Evolutionary conservation across 2,888 invertebrate genomes (phyloP).

Genomic region (Acleris literana): DNA sequence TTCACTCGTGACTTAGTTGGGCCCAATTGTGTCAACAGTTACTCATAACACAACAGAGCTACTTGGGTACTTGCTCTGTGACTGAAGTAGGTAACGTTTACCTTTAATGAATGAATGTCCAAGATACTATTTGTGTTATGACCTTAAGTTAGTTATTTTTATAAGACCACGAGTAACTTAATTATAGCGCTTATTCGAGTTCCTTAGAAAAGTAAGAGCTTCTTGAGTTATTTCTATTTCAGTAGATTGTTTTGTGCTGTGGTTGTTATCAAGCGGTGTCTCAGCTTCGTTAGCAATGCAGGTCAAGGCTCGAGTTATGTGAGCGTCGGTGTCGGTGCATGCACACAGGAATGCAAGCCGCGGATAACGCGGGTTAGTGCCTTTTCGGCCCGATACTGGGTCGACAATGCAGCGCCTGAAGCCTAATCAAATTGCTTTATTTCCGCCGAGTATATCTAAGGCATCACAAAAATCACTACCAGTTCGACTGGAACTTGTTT

Average conservation of each 20-base stretch:
- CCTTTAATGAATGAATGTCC: too few relatives aligned
- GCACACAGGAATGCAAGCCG: constrained; percentile 52
- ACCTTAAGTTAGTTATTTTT: neutral
- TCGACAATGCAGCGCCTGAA: neutral
- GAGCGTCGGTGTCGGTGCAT: constrained; percentile 53
- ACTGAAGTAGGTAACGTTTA: neutral
- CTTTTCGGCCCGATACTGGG: constrained; percentile 5
- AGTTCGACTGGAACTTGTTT: too few relatives aligned
- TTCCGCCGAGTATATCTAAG: neutral
- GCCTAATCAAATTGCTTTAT: neutral
- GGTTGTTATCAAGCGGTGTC: constrained; percentile 18
- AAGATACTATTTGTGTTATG: neutral
- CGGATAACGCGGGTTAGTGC: constrained; percentile 24
- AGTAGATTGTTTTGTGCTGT: constrained; percentile 15
- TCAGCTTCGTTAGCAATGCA: constrained; percentile 64
- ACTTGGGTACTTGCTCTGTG: neutral
- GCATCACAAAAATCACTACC: too few relatives aligned
- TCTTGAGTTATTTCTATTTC: constrained; percentile 10
- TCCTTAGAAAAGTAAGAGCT: neutral
- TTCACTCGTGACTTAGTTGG: constrained; percentile 36
- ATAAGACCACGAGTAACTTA: neutral
- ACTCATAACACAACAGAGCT: constrained; percentile 12
- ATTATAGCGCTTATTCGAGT: neutral
- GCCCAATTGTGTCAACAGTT: constrained; percentile 15
- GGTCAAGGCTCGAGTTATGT: constrained; percentile 72